A percentile compares a stretch with the other conserved stretches of the same genome.
Evolutionary conservation across 1,140 invertebrate species (phyloP).

Genomic region (Coboldia fuscipes): DNA sequence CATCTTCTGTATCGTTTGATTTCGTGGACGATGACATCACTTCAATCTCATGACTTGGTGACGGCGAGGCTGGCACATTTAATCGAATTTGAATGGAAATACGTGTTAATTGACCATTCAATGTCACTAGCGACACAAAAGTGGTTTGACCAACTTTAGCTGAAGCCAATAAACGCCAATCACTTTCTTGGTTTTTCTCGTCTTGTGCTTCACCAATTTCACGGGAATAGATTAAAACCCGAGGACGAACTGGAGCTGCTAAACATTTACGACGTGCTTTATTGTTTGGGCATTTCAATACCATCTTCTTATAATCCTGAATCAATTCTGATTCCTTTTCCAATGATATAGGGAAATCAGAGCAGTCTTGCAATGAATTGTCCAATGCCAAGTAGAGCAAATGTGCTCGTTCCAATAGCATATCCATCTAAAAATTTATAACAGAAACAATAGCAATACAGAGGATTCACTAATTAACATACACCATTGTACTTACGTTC

Average conservation of each 20-base stretch:
- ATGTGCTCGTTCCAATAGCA: slow-evolving; percentile 38
- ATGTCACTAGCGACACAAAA: slow-evolving; percentile 39
- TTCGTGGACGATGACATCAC: background rate
- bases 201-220: slow-evolving; percentile 30
- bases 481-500: slow-evolving; percentile 5
- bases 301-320: slow-evolving; percentile 58
- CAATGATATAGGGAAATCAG: slow-evolving; percentile 35
- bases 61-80: slow-evolving; percentile 17
- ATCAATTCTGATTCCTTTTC: slow-evolving; percentile 48
- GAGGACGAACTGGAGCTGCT: slow-evolving; percentile 34
- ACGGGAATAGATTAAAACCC: slow-evolving; percentile 29
- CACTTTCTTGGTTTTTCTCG: slow-evolving; percentile 30
- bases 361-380: slow-evolving; percentile 58
- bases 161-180: slow-evolving; percentile 42
- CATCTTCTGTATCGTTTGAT: slow-evolving; percentile 2
- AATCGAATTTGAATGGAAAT: slow-evolving; percentile 37
- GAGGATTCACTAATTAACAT: background rate
- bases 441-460: background rate
- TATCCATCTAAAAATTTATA: slow-evolving; percentile 20
- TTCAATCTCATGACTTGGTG: slow-evolving; percentile 15
- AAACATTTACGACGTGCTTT: slow-evolving; percentile 23
- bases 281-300: slow-evolving; percentile 25
- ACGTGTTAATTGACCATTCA: slow-evolving; percentile 35
- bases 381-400: slow-evolving; percentile 53
- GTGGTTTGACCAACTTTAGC: slow-evolving; percentile 33